Evolutionary conservation across 2,113 vertebrate genomes (phyloP).

Genomic region (Romanogobio albipinnatus): DNA sequence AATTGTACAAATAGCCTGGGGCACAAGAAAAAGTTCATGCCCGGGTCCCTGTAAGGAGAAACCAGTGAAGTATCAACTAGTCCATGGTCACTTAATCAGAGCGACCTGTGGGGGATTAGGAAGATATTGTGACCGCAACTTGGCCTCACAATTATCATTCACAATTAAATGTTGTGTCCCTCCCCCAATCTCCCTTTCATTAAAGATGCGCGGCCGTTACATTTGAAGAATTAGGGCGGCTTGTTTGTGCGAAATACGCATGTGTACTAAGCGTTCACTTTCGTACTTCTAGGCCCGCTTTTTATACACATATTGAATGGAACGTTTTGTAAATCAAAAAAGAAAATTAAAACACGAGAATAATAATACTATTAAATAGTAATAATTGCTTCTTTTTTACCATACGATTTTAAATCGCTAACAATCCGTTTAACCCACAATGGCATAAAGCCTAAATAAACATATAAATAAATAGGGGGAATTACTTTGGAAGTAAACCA

Average conservation of each 20-base stretch:
- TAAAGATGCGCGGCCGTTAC: neutral
- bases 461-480: neutral
- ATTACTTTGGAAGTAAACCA: neutral
- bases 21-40: constrained; percentile 85
- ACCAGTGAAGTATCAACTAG: constrained; percentile 66
- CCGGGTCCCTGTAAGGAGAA: constrained; percentile 81
- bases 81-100: constrained; percentile 78
- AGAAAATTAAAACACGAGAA: neutral
- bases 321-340: neutral
- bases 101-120: constrained; percentile 72
- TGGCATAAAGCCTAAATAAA: neutral
- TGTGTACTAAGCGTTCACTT: neutral
- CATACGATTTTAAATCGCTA: neutral
- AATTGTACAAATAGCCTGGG: constrained; percentile 79
- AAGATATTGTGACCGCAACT: constrained; percentile 69
- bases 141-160: constrained; percentile 68
- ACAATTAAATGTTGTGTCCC: constrained; percentile 62
- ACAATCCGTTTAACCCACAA: neutral
- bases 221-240: neutral
- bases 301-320: no score
- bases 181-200: neutral
- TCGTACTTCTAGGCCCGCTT: neutral
- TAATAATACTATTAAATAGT: neutral
- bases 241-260: neutral
- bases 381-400: neutral